phyloP scores from a whole-genome alignment of 2,113 vertebrate genomes.

The Istiophorus platypterus region DNA sequence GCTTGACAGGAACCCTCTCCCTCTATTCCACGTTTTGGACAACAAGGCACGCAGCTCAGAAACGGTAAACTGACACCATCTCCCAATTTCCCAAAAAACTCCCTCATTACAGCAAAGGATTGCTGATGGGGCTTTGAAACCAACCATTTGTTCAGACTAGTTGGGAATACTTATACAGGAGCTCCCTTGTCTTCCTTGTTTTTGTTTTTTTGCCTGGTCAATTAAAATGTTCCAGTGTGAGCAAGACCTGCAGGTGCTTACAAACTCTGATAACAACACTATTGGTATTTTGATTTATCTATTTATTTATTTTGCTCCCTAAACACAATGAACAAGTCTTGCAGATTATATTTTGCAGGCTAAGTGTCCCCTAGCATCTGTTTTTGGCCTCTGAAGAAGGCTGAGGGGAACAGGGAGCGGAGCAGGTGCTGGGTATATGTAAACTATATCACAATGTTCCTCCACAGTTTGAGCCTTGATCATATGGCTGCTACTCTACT shows the following conservation, averaged over 20 bases:
- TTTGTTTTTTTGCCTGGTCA: conserved; percentile 65
- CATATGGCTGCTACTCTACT: conserved; percentile 44
- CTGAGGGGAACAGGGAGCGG: conserved; percentile 50
- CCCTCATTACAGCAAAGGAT: conserved; percentile 75
- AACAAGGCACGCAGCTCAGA: conserved; percentile 63
- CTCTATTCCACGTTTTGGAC: conserved; percentile 74
- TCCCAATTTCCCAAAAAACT: conserved; percentile 64
- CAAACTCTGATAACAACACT: conserved; percentile 42
- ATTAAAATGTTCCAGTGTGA: conserved; percentile 76
- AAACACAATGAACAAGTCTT: conserved; percentile 57
- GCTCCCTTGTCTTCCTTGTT: conserved; percentile 43
- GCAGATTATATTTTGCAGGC: conserved; percentile 68
- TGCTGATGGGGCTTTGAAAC: conserved; percentile 77
- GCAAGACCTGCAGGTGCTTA: conserved; percentile 74
- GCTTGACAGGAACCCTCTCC: conserved; percentile 76
- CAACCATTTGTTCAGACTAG: conserved; percentile 63
- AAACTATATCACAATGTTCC: conserved; percentile 47
- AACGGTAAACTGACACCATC: conserved; percentile 72
- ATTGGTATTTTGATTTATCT: conserved; percentile 42
- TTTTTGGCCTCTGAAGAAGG: conserved; percentile 61
- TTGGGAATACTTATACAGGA: conserved; percentile 38
- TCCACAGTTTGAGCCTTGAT: conserved; percentile 45
- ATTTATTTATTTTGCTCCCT: conserved; percentile 20
- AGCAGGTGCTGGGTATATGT: conserved; percentile 59
- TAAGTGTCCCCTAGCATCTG: conserved; percentile 71